Evolutionary conservation across 2,888 invertebrate species (phyloP), one percentile per base, ranked within the genome.

Genomic region (Nemoura dubitans): DNA sequence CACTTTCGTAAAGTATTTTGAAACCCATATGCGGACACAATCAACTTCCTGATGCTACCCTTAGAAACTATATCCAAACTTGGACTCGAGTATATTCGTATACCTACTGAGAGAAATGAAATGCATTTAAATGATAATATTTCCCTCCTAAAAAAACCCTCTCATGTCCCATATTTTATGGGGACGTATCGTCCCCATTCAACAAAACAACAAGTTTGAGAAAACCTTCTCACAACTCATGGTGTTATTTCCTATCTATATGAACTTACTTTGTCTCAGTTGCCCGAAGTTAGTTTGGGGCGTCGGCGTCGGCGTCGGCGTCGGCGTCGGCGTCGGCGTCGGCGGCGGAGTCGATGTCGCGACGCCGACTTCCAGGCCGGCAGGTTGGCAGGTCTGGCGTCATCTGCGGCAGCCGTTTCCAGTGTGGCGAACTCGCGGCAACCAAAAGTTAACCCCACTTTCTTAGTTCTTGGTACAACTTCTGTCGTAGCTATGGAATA

Each of bases 401-500:
- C 86, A 86, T 86, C 87, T 87, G 87, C 84, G 86, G 87, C 87
- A 84, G 86, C 29, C 86, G 86, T 85, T 86, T 86, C 85, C 87
- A 76, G 81, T 87, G 87, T 86, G 87, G 87, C 87, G 86, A 86
- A 86, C 87, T 36, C 27, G 84, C 83, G 87, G 87, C 86, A 87
- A 86, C 87, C 87, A 85, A 86, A 87, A 87, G 87, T 87, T 87
- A 87, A 86, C 87, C 87, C 83, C 80, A 86, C 86, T 87, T 86
- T 59, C 84, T 83, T 30, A 86, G 83, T 86, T 84, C 86, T 86
- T 83, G 36, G 59, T 59, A 28, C 76, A 77, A 86, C 76, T 84
- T 83, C 83, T 83, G 76, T 5, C 59, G 83, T 76, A 83, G 30
- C 59, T 83, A 83, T 10, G 36, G 3, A 76, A 16, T 27, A 28